Conservation (phyloP, 2,113 vertebrate genomes). For the Chaetura pelagica region DNA sequence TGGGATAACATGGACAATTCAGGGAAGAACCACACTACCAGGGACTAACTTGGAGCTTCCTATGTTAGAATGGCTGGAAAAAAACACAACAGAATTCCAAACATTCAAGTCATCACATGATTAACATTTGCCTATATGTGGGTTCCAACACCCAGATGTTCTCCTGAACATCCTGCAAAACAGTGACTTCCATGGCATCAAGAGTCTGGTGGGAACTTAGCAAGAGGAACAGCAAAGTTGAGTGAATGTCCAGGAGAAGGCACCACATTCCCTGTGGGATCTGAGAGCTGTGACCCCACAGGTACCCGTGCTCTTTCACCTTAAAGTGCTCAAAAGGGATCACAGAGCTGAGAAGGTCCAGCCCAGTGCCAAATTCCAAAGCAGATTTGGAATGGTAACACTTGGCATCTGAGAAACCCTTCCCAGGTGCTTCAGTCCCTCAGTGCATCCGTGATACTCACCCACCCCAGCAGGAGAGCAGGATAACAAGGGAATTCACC, state of each 20-base stretch:
- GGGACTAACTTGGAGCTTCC: conserved; percentile 9
- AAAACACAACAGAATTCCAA: neutral
- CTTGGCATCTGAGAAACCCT: neutral
- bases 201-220: neutral
- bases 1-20: conserved; percentile 21
- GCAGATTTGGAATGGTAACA: neutral
- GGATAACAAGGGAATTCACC: neutral
- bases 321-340: conserved; percentile 13
- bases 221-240: neutral
- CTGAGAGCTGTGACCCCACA: neutral
- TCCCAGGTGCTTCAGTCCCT: neutral
- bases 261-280: neutral
- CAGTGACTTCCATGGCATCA: neutral
- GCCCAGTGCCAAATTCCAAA: neutral
- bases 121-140: neutral
- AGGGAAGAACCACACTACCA: neutral
- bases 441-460: neutral
- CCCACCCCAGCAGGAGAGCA: neutral
- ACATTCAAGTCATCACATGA: neutral
- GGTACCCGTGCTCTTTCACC: neutral
- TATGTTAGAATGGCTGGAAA: neutral
- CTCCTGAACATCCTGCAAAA: neutral
- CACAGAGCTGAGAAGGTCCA: neutral
- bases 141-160: neutral
- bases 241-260: neutral